phyloP scores from a whole-genome alignment of 2,888 invertebrate species.

The Euplagia quadripunctaria region DNA sequence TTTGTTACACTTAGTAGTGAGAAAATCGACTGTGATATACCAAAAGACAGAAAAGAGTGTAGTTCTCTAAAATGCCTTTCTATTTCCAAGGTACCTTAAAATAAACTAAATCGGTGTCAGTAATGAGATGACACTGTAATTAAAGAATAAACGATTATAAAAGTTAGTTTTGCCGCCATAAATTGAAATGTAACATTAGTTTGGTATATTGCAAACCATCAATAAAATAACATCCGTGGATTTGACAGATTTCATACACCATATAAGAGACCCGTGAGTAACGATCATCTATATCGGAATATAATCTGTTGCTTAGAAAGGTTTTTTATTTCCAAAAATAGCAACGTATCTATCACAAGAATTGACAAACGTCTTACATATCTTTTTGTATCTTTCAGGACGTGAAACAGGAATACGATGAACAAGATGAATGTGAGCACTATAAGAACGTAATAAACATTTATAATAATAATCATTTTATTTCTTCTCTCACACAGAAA shows the following conservation, averaged over 20 bases:
- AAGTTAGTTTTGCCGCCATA: not conserved
- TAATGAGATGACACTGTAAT: not conserved
- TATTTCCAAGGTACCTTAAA: not conserved
- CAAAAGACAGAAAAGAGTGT: not conserved
- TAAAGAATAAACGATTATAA: not conserved
- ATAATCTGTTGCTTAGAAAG: slow-evolving; percentile 43
- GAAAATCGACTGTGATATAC: too few relatives aligned
- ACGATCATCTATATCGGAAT: slow-evolving; percentile 27
- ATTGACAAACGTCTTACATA: slow-evolving; percentile 58
- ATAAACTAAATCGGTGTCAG: not conserved
- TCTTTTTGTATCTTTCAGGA: slow-evolving; percentile 29
- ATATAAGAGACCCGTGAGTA: slow-evolving; percentile 28
- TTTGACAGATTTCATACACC: slow-evolving; percentile 36
- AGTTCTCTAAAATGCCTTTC: not conserved
- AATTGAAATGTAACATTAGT: not conserved
- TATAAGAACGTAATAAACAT: not conserved
- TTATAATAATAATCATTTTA: not conserved
- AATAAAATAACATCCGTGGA: slow-evolving; percentile 7
- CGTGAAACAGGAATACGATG: slow-evolving; percentile 18
- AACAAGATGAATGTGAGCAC: slow-evolving; percentile 22
- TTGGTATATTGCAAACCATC: not conserved
- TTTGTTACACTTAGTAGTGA: too few relatives aligned
- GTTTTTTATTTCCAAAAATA: slow-evolving; percentile 51
- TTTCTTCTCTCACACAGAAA: too few relatives aligned
- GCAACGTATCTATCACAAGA: slow-evolving; percentile 46